Evolutionary conservation across 1,140 invertebrate genomes (phyloP).

Genomic region (Procambarus clarkii): DNA sequence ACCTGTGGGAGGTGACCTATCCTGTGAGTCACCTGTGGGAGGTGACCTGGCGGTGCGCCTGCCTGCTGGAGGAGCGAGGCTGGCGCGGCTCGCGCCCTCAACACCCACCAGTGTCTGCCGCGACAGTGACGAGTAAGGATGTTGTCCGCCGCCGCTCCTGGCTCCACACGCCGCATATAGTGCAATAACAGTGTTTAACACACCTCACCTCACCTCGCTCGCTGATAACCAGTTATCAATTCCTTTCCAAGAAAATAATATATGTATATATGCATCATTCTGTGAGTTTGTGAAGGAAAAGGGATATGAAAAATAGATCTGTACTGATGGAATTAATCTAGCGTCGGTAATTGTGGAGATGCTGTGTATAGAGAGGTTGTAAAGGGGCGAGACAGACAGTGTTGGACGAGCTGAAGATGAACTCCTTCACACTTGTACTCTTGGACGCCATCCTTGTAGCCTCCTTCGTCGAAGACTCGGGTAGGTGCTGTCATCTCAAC

Average conservation of each 20-base stretch:
- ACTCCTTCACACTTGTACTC: not conserved
- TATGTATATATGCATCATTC: not conserved
- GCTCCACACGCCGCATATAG: not conserved
- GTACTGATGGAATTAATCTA: not conserved
- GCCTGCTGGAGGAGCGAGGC: not conserved
- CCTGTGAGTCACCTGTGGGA: not conserved
- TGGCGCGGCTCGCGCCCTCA: not conserved
- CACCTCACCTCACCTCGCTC: not conserved
- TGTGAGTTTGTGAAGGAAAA: not conserved
- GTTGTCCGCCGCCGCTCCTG: not conserved
- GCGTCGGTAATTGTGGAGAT: not conserved
- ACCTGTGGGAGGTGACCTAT: not conserved
- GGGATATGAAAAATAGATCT: not conserved
- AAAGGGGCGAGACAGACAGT: too few relatives aligned
- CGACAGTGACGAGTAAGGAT: not conserved
- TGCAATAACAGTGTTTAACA: not conserved
- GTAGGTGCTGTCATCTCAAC: not conserved
- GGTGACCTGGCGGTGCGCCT: not conserved
- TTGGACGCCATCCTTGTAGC: constrained; percentile 29
- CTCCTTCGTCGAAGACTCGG: constrained; percentile 34
- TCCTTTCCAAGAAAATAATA: not conserved
- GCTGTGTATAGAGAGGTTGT: not conserved
- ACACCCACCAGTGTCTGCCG: not conserved
- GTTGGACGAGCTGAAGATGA: constrained; percentile 7
- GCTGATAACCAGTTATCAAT: not conserved